A percentile compares a stretch with the other conserved stretches of the same genome.
Evolutionary conservation across 1,140 invertebrate species (phyloP).

Genomic region (Euschistus heros): DNA sequence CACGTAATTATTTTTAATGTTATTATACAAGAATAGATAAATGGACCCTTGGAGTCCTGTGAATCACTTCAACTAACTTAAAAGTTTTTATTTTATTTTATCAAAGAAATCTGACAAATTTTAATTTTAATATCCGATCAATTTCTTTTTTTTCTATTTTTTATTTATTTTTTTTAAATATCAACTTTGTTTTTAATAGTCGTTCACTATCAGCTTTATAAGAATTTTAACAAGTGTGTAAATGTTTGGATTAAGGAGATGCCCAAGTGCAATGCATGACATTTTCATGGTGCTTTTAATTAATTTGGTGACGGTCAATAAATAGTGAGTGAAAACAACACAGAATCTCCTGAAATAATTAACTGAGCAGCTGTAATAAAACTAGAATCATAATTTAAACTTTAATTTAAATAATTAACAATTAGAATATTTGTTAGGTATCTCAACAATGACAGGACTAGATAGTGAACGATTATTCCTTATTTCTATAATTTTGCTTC

Average conservation of each 20-base stretch:
- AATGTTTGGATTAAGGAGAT: constrained; percentile 13
- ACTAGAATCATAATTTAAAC: too few species aligned
- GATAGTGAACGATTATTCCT: constrained; percentile 25
- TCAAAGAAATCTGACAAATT: background rate
- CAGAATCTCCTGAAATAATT: background rate
- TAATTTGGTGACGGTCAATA: constrained; percentile 22
- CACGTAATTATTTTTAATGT: constrained; percentile 15
- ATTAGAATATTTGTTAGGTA: too few species aligned
- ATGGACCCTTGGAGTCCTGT: background rate
- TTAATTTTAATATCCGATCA: too few species aligned
- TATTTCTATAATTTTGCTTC: background rate
- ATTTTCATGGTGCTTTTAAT: constrained; percentile 13
- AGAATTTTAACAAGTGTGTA: background rate
- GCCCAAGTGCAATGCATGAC: constrained; percentile 16
- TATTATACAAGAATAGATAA: background rate
- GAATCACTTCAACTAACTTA: background rate
- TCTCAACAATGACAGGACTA: background rate
- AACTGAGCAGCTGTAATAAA: background rate
- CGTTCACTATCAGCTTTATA: constrained; percentile 20
- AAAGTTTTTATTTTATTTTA: background rate
- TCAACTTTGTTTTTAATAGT: constrained; percentile 20
- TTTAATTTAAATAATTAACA: too few species aligned
- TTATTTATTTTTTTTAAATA: background rate
- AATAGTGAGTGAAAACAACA: background rate
- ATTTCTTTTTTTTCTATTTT: too few species aligned